Conservation (phyloP, 2,888 invertebrate genomes). For the Lithophane leautieri region DNA sequence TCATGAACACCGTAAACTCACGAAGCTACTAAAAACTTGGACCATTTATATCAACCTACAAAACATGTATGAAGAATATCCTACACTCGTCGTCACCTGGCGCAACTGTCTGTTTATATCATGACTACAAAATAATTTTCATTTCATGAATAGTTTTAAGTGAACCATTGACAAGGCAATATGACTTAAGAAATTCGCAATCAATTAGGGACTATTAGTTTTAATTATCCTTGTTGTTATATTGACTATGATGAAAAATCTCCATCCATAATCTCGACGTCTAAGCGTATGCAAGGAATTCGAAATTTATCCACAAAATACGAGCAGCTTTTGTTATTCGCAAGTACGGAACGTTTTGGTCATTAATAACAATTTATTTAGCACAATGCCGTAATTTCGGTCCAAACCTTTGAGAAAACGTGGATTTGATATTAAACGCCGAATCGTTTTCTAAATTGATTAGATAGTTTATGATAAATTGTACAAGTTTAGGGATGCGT, state of each 20-base stretch:
- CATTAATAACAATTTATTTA: conserved; percentile 90
- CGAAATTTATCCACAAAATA: conserved; percentile 83
- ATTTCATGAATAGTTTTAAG: conserved; percentile 34
- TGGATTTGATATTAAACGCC: conserved; percentile 87
- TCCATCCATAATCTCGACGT: conserved; percentile 62
- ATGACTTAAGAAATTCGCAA: conserved; percentile 23
- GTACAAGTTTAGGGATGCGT: conserved; percentile 74
- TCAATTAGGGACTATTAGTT: conserved; percentile 47
- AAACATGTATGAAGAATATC: conserved; percentile 14
- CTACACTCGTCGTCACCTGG: not conserved
- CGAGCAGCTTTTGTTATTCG: conserved; percentile 82
- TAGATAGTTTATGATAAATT: conserved; percentile 87
- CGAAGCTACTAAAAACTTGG: conserved; percentile 35
- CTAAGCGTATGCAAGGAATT: conserved; percentile 75
- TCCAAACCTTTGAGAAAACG: conserved; percentile 86
- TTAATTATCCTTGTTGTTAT: conserved; percentile 60
- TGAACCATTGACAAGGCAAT: conserved; percentile 25
- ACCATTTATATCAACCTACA: conserved; percentile 18
- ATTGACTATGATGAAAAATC: conserved; percentile 61
- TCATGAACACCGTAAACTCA: conserved; percentile 23
- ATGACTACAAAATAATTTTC: not conserved
- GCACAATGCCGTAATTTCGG: conserved; percentile 87
- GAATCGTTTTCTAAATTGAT: conserved; percentile 87
- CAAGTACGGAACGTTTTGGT: conserved; percentile 84
- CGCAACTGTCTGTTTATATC: not conserved